Conservation (phyloP, 2,113 vertebrate species). For the Benitochromis conjunctus region DNA sequence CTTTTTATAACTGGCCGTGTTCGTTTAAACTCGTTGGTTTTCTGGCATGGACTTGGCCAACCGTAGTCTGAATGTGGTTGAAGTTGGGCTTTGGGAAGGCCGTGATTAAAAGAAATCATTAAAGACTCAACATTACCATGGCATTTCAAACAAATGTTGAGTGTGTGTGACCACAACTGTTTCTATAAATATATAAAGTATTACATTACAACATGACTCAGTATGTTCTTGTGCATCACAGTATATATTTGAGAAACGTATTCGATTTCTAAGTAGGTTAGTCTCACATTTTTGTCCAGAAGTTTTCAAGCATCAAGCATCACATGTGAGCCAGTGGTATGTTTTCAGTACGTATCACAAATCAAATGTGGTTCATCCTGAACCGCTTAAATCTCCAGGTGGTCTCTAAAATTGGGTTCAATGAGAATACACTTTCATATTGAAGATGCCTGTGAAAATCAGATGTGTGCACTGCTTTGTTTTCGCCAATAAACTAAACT, state of each 20-base stretch:
- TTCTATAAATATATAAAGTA: neutral
- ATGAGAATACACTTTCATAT: constrained; percentile 13
- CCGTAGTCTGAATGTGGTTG: neutral
- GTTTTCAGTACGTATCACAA: neutral
- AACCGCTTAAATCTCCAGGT: constrained; percentile 39
- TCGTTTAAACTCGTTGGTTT: neutral
- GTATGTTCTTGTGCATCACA: neutral
- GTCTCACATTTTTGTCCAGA: neutral
- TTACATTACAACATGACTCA: fast-evolving
- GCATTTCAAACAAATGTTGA: neutral
- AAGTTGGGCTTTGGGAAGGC: neutral
- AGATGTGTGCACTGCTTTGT: constrained; percentile 50
- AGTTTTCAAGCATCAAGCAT: neutral
- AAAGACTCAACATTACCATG: neutral
- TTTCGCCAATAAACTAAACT: constrained; percentile 64
- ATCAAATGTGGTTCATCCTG: neutral
- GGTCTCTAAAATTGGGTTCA: constrained; percentile 15
- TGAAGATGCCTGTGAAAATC: constrained; percentile 21
- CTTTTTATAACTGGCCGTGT: fast-evolving
- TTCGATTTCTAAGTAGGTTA: neutral
- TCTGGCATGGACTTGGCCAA: neutral
- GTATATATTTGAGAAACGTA: neutral
- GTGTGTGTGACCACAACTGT: neutral
- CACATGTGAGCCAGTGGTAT: neutral
- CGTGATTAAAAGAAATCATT: no score